Evolutionary conservation across 2,113 vertebrate genomes (phyloP).

Genomic region (Meleagris gallopavo): DNA sequence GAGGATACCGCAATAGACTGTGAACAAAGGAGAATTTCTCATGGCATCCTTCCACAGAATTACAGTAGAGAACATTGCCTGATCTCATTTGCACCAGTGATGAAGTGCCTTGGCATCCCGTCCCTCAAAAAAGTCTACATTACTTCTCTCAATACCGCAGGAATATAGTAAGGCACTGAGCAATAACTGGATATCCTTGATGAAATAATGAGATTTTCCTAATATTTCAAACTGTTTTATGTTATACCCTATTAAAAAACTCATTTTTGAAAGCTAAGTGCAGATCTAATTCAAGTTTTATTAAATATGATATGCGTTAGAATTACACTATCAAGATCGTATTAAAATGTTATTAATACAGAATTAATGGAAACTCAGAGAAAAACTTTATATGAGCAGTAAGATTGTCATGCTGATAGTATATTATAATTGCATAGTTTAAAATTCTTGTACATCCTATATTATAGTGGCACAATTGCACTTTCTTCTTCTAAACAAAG

Average conservation of each 20-base stretch:
- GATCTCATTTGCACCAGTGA: neutral
- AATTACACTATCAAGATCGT: neutral
- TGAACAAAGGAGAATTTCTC: neutral
- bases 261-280: neutral
- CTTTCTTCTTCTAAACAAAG: neutral
- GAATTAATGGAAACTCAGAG: neutral
- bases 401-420: neutral
- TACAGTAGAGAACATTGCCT: rapidly evolving
- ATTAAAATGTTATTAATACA: slow-evolving; percentile 33
- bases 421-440: neutral
- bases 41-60: neutral
- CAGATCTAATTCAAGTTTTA: neutral
- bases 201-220: neutral
- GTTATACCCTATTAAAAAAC: neutral
- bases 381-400: neutral
- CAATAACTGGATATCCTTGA: neutral
- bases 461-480: neutral
- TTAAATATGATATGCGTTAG: neutral
- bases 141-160: neutral
- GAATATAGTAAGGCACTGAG: neutral
- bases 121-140: neutral
- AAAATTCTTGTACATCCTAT: neutral
- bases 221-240: neutral
- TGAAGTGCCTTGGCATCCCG: neutral
- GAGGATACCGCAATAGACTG: neutral